Base-by-base conservation (phyloP, 2,113 vertebrate genomes). In the Daboia siamensis region DNA sequence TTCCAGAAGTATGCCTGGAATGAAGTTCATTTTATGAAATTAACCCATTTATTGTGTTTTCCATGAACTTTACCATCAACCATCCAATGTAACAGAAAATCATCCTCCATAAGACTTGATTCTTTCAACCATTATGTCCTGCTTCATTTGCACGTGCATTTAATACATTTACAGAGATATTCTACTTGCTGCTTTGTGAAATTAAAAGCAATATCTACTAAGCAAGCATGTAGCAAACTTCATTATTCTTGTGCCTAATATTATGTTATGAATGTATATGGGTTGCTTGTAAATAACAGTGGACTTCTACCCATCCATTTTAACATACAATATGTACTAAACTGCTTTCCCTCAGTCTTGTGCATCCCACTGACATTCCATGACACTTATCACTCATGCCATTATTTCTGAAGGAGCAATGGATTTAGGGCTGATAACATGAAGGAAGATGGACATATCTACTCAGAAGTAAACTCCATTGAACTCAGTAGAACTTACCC, bases 11-110 rank as follows among this genome's bases (percentile, higher is more conserved):
- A 93, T 95, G 12, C 0, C 69, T 88, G 0, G 24, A 93, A 92
- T 91, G 48, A 29, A 80, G 90, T 96, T 96, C 94, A 94, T 95
- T 95, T 90, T 89, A 93, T 94, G 94, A 95, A 95, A 95, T 96
- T 91, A 95, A 94, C 94, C 89, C 11, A n/a, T 3, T 20, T 29
- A 33, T 69, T 89, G 87, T 86, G 90, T 92, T 93, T 93, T 91
- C 92, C 87, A n/a, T 51, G 94, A 93, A 86, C 84, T 15, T 29
- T 91, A 94, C 93, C 91, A 93, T 61, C 46, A 96, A 96, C 94
- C 96, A 80, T 96, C 93, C 97, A 94, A 48, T 95, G 85, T 92
- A 90, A 88, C 92, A 93, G 92, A 88, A 12, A 33, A 88, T 33
- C 29, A 90, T 93, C 57, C 89, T 89, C 89, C 74, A 0, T 23